phyloP scores from a whole-genome alignment of 2,113 vertebrate species.

The Ploceus nigricollis region DNA sequence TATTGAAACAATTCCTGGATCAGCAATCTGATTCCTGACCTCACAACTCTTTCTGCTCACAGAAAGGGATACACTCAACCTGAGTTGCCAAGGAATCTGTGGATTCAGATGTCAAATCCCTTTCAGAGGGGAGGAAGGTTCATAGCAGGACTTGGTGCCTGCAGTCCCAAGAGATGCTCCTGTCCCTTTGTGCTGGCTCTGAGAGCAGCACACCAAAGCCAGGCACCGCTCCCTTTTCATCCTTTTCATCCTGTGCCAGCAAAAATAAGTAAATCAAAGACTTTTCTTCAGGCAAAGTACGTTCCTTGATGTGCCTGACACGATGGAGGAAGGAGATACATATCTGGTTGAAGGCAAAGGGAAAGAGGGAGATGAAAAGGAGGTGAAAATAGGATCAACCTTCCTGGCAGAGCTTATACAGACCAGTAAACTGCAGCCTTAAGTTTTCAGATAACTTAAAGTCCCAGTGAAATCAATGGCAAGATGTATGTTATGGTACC shows the following conservation, averaged over 20 bases:
- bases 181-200: not conserved
- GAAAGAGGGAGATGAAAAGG: not conserved
- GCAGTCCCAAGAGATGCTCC: not conserved
- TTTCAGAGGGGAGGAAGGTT: not conserved
- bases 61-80: not conserved
- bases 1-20: not conserved
- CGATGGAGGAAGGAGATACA: not conserved
- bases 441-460: not conserved
- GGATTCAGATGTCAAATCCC: not conserved
- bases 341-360: not conserved
- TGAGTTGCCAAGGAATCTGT: not conserved
- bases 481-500: not conserved
- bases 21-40: not conserved
- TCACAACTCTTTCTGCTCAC: not conserved
- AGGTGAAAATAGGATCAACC: not conserved
- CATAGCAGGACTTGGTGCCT: not conserved
- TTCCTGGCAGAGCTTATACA: not conserved
- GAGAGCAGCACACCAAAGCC: not conserved
- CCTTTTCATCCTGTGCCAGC: conserved; percentile 1
- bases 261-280: conserved; percentile 37
- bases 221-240: not conserved
- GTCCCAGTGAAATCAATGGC: not conserved
- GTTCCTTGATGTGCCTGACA: not conserved
- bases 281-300: not conserved
- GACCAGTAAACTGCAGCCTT: not conserved